Evolutionary conservation across 1,140 invertebrate genomes (phyloP).

Genomic region (Artemia franciscana): DNA sequence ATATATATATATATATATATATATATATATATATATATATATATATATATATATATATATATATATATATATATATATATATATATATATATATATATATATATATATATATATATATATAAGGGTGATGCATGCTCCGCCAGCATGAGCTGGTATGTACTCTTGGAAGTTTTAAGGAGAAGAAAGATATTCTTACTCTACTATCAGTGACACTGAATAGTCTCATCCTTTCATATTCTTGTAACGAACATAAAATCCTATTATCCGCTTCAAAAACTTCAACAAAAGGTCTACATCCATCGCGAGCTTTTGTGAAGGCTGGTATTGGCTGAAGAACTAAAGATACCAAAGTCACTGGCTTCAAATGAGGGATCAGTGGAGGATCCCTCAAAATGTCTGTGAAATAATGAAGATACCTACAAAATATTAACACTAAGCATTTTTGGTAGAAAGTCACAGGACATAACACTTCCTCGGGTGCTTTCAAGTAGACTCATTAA

Average conservation of each 20-base stretch:
- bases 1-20: no score
- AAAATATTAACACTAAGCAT: slow-evolving; percentile 12
- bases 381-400: slow-evolving; percentile 33
- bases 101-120: no score
- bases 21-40: no score
- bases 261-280: slow-evolving; percentile 76
- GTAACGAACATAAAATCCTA: slow-evolving; percentile 48
- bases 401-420: slow-evolving; percentile 60
- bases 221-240: slow-evolving; percentile 72
- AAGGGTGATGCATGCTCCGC: no score
- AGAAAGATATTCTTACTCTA: slow-evolving; percentile 31
- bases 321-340: slow-evolving; percentile 63
- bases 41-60: no score
- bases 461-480: no score
- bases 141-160: no score
- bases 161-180: no score
- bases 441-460: not conserved
- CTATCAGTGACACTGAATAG: slow-evolving; percentile 48
- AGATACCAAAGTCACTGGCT: slow-evolving; percentile 46
- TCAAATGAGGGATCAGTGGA: slow-evolving; percentile 38
- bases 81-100: no score
- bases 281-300: slow-evolving; percentile 76
- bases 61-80: no score
- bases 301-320: slow-evolving; percentile 63
- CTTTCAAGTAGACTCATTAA: no score